Evolutionary conservation across 2,888 invertebrate genomes (phyloP), one percentile per base, ranked within the genome.

Genomic region (Halictus quadricinctus): DNA sequence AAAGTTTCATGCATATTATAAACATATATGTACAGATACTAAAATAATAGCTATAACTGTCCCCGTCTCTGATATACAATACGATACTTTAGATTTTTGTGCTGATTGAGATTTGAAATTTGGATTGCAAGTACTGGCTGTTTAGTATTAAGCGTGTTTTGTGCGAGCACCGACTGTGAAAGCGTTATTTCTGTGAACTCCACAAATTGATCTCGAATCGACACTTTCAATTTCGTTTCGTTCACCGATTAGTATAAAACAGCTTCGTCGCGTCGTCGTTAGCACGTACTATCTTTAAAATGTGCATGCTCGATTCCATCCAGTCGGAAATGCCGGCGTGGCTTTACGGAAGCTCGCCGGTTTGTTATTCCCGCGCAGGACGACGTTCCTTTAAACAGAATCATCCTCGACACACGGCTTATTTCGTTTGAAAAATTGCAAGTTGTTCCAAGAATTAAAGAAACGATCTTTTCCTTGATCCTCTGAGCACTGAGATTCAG

Each of bases 301-400:
- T 78, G 83, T 58, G 74, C 83, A 86, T 80, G 88, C 81, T 79
- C 89, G 86, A 90, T 88, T 88, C 83, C 73, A 83, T 87, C 79
- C 81, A 86, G 85, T 73, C 74, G 84, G 78, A 79, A 88, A 83
- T 66, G 75, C 76, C 86, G 86, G 84, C 85, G 82, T 81, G 82
- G 80, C 77, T 81, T 81, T 75, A 73, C 76, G 83, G 80, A 84
- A 84, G 79, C 74, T 77, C 88, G 90, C 60, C 86, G 83, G 81
- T 78, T 87, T 60, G 76, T 87, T 85, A 82, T 80, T 84, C 78
- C 64, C 43, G 87, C 77, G 83, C 89, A 85, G 85, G 84, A 80
- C 81, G 74, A 84, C 88, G 84, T 79, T 83, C 70, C 74, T 58
- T 73, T 86, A 66, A 79, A 89, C 88, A 85, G 85, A 81, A 90